phyloP scores from a whole-genome alignment of 2,797 vertebrate genomes.

The Pterois miles region DNA sequence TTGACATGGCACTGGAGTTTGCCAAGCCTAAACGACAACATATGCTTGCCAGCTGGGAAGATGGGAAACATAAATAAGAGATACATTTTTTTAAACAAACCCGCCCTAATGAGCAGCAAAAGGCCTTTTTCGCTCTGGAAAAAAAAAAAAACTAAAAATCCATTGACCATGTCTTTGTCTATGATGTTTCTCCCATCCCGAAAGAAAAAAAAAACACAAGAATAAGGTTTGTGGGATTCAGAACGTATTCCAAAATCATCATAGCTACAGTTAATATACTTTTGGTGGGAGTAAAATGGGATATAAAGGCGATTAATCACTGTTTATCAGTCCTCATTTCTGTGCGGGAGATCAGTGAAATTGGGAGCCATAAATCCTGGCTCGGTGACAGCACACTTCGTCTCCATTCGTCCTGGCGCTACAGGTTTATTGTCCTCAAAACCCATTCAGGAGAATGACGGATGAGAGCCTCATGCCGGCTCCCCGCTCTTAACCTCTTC shows the following conservation, averaged over 20 bases:
- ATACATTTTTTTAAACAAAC: slow-evolving; percentile 70
- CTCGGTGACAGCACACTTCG: slow-evolving; percentile 84
- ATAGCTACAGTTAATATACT: slow-evolving; percentile 84
- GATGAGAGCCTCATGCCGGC: slow-evolving; percentile 78
- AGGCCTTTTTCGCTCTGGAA: slow-evolving; percentile 19
- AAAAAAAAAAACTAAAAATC: neutral
- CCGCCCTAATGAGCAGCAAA: slow-evolving; percentile 59
- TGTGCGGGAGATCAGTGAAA: slow-evolving; percentile 87
- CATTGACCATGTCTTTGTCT: slow-evolving; percentile 5
- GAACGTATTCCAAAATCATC: slow-evolving; percentile 78
- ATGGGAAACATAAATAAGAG: slow-evolving; percentile 77
- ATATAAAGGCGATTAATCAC: slow-evolving; percentile 89
- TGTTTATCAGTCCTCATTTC: slow-evolving; percentile 89
- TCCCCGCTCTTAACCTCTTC: slow-evolving; percentile 72
- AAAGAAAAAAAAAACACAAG: neutral
- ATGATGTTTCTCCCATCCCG: neutral
- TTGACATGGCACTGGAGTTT: slow-evolving; percentile 80
- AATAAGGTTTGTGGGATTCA: slow-evolving; percentile 28
- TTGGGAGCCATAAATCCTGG: slow-evolving; percentile 87
- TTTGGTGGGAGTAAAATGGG: slow-evolving; percentile 83
- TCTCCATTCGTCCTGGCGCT: slow-evolving; percentile 88
- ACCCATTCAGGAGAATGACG: slow-evolving; percentile 88
- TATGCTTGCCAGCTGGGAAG: slow-evolving; percentile 81
- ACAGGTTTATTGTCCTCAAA: slow-evolving; percentile 90
- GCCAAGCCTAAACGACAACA: slow-evolving; percentile 84